phyloP scores from a whole-genome alignment of 2,113 vertebrate genomes.

The Protobothrops mucrosquamatus region DNA sequence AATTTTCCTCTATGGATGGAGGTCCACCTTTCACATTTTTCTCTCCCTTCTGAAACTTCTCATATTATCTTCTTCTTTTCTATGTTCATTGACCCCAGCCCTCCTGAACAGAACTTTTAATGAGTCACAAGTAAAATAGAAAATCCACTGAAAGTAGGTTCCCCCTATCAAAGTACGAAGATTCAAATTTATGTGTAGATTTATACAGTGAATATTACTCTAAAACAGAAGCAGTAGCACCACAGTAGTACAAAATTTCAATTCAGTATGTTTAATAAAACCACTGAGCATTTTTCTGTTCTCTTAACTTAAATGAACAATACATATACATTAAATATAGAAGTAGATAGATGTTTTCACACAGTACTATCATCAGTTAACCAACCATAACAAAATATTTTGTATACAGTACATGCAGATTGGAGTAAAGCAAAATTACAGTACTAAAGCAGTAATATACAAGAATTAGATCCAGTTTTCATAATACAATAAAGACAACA shows the following conservation, averaged over 20 bases:
- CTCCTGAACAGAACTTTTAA: background rate
- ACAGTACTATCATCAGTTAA: slow-evolving; percentile 58
- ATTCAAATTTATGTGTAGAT: background rate
- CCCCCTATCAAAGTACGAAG: too few relatives aligned
- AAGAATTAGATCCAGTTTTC: background rate
- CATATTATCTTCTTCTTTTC: background rate
- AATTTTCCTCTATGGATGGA: background rate
- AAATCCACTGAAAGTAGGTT: background rate
- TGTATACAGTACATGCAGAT: slow-evolving; percentile 52
- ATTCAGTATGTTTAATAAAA: slow-evolving; percentile 52
- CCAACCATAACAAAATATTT: slow-evolving; percentile 28
- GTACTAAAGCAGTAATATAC: slow-evolving; percentile 19
- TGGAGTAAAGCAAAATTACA: slow-evolving; percentile 29
- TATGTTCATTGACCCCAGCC: background rate
- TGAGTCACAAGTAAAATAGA: too few relatives aligned
- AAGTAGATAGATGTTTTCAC: slow-evolving; percentile 52
- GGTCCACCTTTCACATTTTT: background rate
- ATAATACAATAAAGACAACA: background rate
- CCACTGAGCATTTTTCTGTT: slow-evolving; percentile 37
- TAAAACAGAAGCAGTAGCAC: slow-evolving; percentile 2
- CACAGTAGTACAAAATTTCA: slow-evolving; percentile 43
- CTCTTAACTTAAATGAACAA: slow-evolving; percentile 60
- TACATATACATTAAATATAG: slow-evolving; percentile 65
- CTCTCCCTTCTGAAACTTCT: too few relatives aligned
- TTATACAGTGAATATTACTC: background rate